A percentile compares a stretch with the other conserved stretches of the same genome.
These are phyloP conservation scores for Shinisaurus crocodilurus DNA, from an alignment of 2,113 vertebrate genomes.

Conservation along the genomic window DNA sequence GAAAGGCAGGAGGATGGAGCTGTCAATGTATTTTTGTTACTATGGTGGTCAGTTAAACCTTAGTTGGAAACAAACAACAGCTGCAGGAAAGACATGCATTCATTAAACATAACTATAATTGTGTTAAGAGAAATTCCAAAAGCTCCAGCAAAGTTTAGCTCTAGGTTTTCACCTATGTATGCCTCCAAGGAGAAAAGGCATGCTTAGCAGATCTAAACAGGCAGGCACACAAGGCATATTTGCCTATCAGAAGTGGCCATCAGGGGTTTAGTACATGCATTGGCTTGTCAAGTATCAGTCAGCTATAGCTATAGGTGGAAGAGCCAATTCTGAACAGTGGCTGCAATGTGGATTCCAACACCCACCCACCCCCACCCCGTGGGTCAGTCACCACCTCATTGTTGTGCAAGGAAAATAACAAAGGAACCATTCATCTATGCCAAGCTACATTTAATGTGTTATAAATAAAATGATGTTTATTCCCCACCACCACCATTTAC, in stretches of 20 bases:
- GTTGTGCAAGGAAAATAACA: not conserved
- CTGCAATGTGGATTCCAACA: not conserved
- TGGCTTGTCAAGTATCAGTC: not conserved
- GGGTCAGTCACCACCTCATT: not conserved
- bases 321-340: not conserved
- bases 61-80: not conserved
- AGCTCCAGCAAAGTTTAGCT: not conserved
- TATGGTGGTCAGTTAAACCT: too few relatives aligned
- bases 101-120: not conserved
- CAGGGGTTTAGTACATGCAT: not conserved
- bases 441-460: not conserved
- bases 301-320: not conserved
- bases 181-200: not conserved
- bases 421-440: not conserved
- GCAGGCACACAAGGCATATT: not conserved
- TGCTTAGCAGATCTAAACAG: not conserved
- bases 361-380: too few relatives aligned
- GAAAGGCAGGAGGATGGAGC: not conserved
- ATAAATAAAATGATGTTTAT: not conserved
- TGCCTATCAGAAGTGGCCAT: not conserved
- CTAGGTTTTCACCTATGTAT: not conserved
- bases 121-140: not conserved
- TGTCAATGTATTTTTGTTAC: not conserved
- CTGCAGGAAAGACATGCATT: not conserved
- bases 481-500: not conserved